Evolutionary conservation across 1,140 invertebrate genomes (phyloP), one percentile per base, ranked within the genome.

Genomic region (Anthonomus grandis): DNA sequence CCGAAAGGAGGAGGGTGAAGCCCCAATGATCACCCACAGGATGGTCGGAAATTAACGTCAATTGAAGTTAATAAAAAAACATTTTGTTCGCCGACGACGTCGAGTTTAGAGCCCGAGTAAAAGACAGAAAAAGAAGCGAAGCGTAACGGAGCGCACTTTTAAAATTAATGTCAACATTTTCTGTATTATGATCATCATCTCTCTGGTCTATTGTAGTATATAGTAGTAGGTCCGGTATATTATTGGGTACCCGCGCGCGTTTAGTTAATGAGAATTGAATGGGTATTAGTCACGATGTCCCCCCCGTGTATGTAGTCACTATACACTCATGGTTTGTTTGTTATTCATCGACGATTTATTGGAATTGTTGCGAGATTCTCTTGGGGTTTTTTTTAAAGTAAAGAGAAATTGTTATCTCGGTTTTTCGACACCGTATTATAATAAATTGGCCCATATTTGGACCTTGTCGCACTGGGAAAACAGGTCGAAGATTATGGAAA

Each of bases 41-140:
- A 69, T 69, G 65, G 68, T 68, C 68, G 64, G 67, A 69, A 69
- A 69, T 69, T 69, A 68, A 65, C 61, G 63, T 63, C 64, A 69
- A 69, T 69, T 69, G 62, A 60, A 53, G 52, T 48, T 59, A 69
- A 59, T 63, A 59, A 63, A 63, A 50, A 48, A 44, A n/a, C 31
- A 12, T 22, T 13, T 38, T 21, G 13, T 36, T n/a, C n/a, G n/a
- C n/a, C n/a, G n/a, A n/a, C n/a, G n/a, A 22, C 12, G 6, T 18
- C 6, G 9, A 50, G 9, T 8, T n/a, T 17, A 9, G 9, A 39
- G 31, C 31, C 13, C 31, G 10, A 13, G 10, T 34, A 34, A 39
- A 39, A 12, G n/a, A 39, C 38, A 17, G 15, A 9, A 39, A 17
- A 13, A 9, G 38, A 17, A n/a, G 9, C 38, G 15, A 39, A 17